phyloP scores from a whole-genome alignment of 1,140 invertebrate genomes.

The Drosophila micromelanica region DNA sequence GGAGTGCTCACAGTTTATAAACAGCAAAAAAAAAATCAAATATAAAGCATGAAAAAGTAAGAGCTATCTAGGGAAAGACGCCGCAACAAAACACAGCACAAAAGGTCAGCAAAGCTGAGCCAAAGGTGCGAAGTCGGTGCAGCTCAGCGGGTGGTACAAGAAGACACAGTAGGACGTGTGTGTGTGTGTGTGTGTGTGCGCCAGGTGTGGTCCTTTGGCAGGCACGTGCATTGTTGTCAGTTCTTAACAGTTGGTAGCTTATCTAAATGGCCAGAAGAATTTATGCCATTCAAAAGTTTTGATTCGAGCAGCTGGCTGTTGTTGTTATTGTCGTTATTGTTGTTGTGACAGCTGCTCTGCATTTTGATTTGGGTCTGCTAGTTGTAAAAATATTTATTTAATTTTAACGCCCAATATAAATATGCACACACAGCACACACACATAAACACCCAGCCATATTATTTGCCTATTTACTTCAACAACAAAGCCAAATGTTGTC shows the following conservation, averaged over 20 bases:
- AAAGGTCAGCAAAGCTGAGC: constrained; percentile 38
- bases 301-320: constrained; percentile 37
- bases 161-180: not conserved
- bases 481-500: constrained; percentile 71
- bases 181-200: not conserved
- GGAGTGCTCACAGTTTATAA: constrained; percentile 1
- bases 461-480: constrained; percentile 35
- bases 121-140: constrained; percentile 40
- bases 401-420: constrained; percentile 50
- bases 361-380: constrained; percentile 69
- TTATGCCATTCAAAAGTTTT: constrained; percentile 38
- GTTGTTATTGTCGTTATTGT: constrained; percentile 9
- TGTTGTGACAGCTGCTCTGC: constrained; percentile 62
- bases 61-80: constrained; percentile 17
- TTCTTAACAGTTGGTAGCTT: constrained; percentile 23
- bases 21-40: constrained; percentile 27
- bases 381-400: constrained; percentile 71
- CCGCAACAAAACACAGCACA: constrained; percentile 6
- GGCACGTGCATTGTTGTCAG: constrained; percentile 38
- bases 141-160: not conserved
- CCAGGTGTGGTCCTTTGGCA: not conserved
- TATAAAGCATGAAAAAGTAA: constrained; percentile 42
- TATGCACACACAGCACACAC: not conserved
- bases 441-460: not conserved
- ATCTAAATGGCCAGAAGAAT: constrained; percentile 43